Conservation (phyloP, 1,140 invertebrate species). For the Hydropsyche tenuis region DNA sequence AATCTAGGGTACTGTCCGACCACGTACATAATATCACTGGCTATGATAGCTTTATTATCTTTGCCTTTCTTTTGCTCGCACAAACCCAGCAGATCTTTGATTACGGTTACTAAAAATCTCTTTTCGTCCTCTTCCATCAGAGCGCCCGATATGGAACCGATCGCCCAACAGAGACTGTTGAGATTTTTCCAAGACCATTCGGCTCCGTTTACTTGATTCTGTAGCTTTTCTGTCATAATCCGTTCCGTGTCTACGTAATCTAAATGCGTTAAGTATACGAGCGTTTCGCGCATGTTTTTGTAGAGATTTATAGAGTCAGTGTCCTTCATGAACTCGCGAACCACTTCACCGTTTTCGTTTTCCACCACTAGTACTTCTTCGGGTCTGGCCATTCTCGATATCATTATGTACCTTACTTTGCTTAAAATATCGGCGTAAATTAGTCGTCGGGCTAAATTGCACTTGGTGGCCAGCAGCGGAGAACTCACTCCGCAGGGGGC, state of each 20-base stretch:
- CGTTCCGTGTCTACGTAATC: slow-evolving; percentile 97
- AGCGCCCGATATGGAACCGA: slow-evolving; percentile 98
- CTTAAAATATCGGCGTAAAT: slow-evolving; percentile 84
- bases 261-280: slow-evolving; percentile 98
- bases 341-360: slow-evolving; percentile 99
- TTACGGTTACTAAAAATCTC: slow-evolving; percentile 98
- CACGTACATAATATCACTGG: slow-evolving; percentile 99
- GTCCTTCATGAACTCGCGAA: slow-evolving; percentile 99
- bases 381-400: slow-evolving; percentile 99
- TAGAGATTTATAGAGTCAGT: slow-evolving; percentile 99
- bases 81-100: slow-evolving; percentile 96
- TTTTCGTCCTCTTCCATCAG: slow-evolving; percentile 99
- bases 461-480: slow-evolving; percentile 58
- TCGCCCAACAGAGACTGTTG: slow-evolving; percentile 99
- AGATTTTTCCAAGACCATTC: slow-evolving; percentile 99
- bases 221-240: slow-evolving; percentile 99
- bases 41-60: slow-evolving; percentile 99
- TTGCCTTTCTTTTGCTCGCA: slow-evolving; percentile 99
- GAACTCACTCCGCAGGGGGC: slow-evolving; percentile 63
- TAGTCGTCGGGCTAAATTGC: slow-evolving; percentile 63
- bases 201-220: slow-evolving; percentile 97
- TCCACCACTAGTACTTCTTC: slow-evolving; percentile 99
- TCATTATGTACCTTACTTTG: slow-evolving; percentile 98
- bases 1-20: slow-evolving; percentile 99
- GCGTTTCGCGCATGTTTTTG: slow-evolving; percentile 99